Evolutionary conservation across 2,113 vertebrate species (phyloP).

Genomic region (Myrmecophaga tridactyla): DNA sequence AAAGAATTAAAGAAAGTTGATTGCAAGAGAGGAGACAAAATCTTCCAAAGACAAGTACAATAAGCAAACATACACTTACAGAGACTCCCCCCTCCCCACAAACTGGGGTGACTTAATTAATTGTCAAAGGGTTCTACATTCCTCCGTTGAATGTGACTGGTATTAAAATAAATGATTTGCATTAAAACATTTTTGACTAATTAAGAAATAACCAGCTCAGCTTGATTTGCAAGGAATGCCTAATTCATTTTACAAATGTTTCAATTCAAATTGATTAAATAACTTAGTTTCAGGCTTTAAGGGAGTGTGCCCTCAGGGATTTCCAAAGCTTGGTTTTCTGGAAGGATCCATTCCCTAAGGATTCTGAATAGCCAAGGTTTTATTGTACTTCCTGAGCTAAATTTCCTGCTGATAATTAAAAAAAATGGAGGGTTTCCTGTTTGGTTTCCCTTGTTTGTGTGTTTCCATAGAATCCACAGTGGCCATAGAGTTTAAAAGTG

Average conservation of each 20-base stretch:
- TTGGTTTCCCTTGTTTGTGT: slow-evolving; percentile 68
- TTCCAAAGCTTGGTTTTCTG: slow-evolving; percentile 53
- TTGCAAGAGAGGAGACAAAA: slow-evolving; percentile 12
- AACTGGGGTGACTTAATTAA: slow-evolving; percentile 14
- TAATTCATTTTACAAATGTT: slow-evolving; percentile 44
- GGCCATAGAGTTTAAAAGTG: neutral
- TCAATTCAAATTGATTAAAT: slow-evolving; percentile 50
- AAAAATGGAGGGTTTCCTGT: slow-evolving; percentile 61
- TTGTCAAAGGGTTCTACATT: neutral
- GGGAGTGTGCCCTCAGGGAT: slow-evolving; percentile 51
- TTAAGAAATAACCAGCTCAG: slow-evolving; percentile 57
- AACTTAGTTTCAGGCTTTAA: slow-evolving; percentile 23
- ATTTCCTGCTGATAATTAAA: slow-evolving; percentile 67
- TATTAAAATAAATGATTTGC: slow-evolving; percentile 40
- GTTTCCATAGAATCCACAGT: slow-evolving; percentile 54
- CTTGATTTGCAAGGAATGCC: neutral
- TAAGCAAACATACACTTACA: neutral
- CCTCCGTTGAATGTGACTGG: neutral
- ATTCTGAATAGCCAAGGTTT: slow-evolving; percentile 61
- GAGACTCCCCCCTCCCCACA: neutral
- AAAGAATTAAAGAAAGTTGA: slow-evolving; percentile 22
- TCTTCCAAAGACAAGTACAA: slow-evolving; percentile 22
- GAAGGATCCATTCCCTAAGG: slow-evolving; percentile 58
- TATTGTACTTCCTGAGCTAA: slow-evolving; percentile 69
- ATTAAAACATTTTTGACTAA: slow-evolving; percentile 54